Conservation (phyloP, 1,140 invertebrate genomes). For the Drosophila punjabiensis region DNA sequence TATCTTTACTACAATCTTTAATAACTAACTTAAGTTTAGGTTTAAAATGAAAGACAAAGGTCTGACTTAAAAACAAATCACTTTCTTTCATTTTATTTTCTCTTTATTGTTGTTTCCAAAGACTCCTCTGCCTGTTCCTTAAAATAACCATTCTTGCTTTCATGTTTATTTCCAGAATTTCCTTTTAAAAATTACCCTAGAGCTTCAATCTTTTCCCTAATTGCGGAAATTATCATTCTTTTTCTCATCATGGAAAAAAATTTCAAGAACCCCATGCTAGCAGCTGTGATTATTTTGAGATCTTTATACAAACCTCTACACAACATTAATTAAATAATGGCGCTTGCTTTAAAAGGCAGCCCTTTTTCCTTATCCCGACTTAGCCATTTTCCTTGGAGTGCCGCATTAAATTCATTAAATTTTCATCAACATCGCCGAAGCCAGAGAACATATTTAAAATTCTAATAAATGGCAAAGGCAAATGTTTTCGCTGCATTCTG, state of each 20-base stretch:
- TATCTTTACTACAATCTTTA: not conserved
- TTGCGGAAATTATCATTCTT: constrained; percentile 2
- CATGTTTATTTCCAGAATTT: constrained; percentile 40
- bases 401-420: constrained; percentile 80
- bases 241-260: not conserved
- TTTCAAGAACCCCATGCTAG: constrained; percentile 8
- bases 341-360: constrained; percentile 22
- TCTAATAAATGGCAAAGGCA: constrained; percentile 66
- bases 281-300: constrained; percentile 30
- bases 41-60: not conserved
- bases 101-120: not conserved
- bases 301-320: constrained; percentile 18
- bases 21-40: not conserved
- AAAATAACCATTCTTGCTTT: constrained; percentile 5
- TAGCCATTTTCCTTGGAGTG: constrained; percentile 30
- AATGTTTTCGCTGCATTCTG: constrained; percentile 64
- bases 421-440: constrained; percentile 68
- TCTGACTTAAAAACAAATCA: not conserved
- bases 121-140: not conserved
- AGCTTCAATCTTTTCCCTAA: constrained; percentile 1
- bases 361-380: constrained; percentile 22
- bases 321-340: constrained; percentile 47
- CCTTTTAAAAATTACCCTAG: not conserved
- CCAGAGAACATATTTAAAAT: constrained; percentile 72
- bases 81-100: not conserved